Evolutionary conservation across 2,888 invertebrate species (phyloP).

Genomic region (Buathra laborator): DNA sequence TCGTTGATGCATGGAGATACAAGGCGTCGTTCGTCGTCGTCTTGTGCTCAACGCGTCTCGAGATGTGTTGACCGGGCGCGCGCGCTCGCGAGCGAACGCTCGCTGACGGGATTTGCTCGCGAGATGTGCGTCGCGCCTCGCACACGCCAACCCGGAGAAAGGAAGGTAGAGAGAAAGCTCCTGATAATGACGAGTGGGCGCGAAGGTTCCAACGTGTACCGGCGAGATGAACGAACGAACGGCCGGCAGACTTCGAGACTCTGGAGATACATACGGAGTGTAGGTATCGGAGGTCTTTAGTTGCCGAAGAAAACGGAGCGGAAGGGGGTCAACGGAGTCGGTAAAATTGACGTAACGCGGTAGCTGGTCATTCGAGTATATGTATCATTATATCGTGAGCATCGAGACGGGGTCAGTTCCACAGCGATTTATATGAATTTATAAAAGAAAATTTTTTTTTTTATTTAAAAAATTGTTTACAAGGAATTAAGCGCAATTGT

Average conservation of each 20-base stretch:
- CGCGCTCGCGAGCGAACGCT: background rate
- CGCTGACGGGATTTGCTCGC: conserved; percentile 7
- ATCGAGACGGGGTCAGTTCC: conserved; percentile 10
- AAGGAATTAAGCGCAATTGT: background rate
- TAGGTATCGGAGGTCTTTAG: conserved; percentile 22
- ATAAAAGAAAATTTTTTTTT: background rate
- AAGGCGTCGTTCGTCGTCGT: conserved; percentile 6
- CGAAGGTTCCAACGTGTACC: conserved; percentile 61
- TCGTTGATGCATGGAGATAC: conserved; percentile 13
- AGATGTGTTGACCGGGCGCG: conserved; percentile 39
- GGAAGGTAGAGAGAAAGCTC: conserved; percentile 72
- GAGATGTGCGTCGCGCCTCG: conserved; percentile 47
- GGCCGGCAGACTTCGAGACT: conserved; percentile 15
- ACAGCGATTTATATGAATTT: background rate
- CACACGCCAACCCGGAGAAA: conserved; percentile 62
- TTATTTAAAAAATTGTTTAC: background rate
- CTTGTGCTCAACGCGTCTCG: conserved; percentile 17
- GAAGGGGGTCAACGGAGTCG: background rate
- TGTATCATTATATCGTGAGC: background rate
- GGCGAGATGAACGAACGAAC: conserved; percentile 55
- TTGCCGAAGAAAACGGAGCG: background rate
- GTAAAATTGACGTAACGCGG: conserved; percentile 55
- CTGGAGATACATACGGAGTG: conserved; percentile 32
- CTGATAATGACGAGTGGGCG: conserved; percentile 71
- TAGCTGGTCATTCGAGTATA: background rate